Evolutionary conservation across 2,113 vertebrate species (phyloP).

Genomic region (Cynopterus brachyotis): DNA sequence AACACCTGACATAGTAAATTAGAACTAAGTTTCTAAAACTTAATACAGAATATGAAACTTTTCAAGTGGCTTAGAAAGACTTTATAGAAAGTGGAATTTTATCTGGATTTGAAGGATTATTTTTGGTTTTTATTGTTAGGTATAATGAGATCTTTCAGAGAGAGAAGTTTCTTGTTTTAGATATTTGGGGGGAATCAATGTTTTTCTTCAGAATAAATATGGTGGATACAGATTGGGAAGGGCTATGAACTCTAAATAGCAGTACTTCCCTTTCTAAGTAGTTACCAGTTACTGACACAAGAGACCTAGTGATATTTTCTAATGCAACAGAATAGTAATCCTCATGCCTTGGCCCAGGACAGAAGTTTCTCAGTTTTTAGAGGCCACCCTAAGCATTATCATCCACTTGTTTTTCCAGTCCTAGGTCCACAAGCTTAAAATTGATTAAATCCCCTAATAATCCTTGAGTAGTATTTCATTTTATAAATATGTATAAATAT

Average conservation of each 20-base stretch:
- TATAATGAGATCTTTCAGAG: neutral
- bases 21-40: neutral
- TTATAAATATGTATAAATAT: neutral
- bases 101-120: neutral
- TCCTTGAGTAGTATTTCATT: neutral
- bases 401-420: neutral
- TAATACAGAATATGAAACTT: accelerated
- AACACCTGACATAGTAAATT: neutral
- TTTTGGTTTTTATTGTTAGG: neutral
- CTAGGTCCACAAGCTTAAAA: neutral
- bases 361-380: neutral
- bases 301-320: neutral
- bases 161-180: neutral
- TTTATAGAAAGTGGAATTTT: neutral
- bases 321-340: neutral
- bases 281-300: neutral
- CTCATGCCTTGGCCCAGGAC: neutral
- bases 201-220: neutral
- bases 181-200: neutral
- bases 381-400: neutral
- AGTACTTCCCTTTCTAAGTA: neutral
- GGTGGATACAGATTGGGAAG: neutral
- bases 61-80: neutral
- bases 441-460: neutral
- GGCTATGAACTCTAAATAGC: neutral